Evolutionary conservation across 2,888 invertebrate genomes (phyloP).

Genomic region (Cantharis nigra): DNA sequence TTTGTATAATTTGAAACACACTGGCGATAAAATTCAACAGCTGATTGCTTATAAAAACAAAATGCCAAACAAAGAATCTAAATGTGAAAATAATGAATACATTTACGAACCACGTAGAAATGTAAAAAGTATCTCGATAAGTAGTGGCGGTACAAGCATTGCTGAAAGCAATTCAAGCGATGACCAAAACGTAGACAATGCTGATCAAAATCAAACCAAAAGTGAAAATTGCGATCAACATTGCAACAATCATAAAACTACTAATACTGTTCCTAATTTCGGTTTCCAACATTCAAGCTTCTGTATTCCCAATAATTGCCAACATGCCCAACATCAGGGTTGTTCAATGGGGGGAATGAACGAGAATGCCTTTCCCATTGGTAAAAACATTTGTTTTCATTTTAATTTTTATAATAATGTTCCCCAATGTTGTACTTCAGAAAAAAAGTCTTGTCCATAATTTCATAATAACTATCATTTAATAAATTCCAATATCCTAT

Average conservation of each 20-base stretch:
- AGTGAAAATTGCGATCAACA: background rate
- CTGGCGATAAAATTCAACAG: slow-evolving; percentile 43
- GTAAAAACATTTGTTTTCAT: background rate
- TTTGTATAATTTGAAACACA: slow-evolving; percentile 41
- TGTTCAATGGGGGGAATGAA: background rate
- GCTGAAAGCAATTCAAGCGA: background rate
- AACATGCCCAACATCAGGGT: background rate
- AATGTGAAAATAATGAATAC: slow-evolving; percentile 1
- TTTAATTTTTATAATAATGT: background rate
- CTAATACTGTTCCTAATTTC: background rate
- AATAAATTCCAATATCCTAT: no score
- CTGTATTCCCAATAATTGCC: background rate
- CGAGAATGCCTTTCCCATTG: background rate
- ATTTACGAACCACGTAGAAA: background rate
- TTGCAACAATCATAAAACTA: background rate
- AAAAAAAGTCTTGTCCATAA: background rate
- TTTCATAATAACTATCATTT: background rate
- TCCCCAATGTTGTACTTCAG: background rate
- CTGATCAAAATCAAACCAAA: background rate
- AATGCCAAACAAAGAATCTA: slow-evolving; percentile 29
- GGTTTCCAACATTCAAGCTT: background rate
- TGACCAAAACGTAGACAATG: background rate
- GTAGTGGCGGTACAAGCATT: background rate
- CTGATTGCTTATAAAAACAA: slow-evolving; percentile 42
- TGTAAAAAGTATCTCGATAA: background rate